Evolutionary conservation across 2,113 vertebrate species (phyloP).

Genomic region (Macquaria ambigua): DNA sequence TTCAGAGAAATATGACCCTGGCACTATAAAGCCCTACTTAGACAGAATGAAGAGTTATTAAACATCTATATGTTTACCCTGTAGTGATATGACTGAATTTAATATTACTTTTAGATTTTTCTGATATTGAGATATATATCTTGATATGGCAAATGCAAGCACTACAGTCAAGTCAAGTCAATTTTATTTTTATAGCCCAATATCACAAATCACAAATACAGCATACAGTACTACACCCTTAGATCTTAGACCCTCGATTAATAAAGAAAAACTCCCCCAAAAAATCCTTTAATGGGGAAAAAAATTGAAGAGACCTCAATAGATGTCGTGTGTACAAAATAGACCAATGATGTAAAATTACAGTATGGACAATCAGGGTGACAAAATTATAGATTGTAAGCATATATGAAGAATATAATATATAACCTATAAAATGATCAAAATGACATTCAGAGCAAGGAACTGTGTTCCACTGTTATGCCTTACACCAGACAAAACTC

Average conservation of each 20-base stretch:
- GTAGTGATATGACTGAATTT: not conserved
- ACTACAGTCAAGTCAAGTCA: not conserved
- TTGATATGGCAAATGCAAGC: not conserved
- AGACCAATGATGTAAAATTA: not conserved
- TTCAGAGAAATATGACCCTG: not conserved
- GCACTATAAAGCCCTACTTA: not conserved
- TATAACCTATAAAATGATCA: not conserved
- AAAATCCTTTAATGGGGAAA: too few species aligned
- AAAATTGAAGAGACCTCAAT: not conserved
- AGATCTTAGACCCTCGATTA: too few species aligned
- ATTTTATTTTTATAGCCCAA: too few species aligned
- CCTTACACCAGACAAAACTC: not conserved
- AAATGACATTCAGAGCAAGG: not conserved
- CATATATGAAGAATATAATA: not conserved
- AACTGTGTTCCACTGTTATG: not conserved
- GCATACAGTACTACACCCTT: too few species aligned
- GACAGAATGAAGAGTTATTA: not conserved
- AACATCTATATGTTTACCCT: not conserved
- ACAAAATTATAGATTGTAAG: not conserved
- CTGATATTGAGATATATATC: not conserved
- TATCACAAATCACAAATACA: not conserved
- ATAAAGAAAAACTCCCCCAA: too few species aligned
- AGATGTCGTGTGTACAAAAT: not conserved
- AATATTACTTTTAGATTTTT: not conserved
- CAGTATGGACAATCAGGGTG: not conserved